Conservation (phyloP, 2,888 invertebrate genomes). For the Cantharis rufa region DNA sequence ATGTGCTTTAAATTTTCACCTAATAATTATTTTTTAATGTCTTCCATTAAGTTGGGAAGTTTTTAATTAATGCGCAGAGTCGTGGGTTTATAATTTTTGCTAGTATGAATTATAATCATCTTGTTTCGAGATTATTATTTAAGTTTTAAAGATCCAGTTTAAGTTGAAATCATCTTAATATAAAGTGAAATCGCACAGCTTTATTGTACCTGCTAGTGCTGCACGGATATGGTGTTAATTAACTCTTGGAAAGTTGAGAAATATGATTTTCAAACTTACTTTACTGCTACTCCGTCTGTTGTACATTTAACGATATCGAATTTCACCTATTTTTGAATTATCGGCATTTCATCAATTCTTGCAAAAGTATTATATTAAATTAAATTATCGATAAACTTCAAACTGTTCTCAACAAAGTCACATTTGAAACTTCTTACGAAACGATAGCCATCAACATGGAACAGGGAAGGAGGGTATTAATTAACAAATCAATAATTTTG, state of each 20-base stretch:
- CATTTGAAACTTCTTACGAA: no score
- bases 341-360: not conserved
- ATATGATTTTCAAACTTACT: constrained; percentile 38
- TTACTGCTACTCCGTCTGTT: constrained; percentile 24
- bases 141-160: not conserved
- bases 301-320: constrained; percentile 25
- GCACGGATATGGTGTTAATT: constrained; percentile 30
- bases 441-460: no score
- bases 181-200: not conserved
- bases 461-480: no score
- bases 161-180: not conserved
- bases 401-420: not conserved
- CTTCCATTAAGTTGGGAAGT: not conserved
- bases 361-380: not conserved
- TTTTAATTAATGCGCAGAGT: not conserved
- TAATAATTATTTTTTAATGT: not conserved
- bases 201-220: constrained; percentile 23
- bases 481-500: no score
- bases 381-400: not conserved
- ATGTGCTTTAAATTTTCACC: not conserved
- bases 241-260: constrained; percentile 38
- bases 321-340: constrained; percentile 7
- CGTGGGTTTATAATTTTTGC: not conserved
- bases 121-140: constrained; percentile 1
- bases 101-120: not conserved